Evolutionary conservation across 2,113 vertebrate genomes (phyloP), one percentile per base, ranked within the genome.

Genomic region (Tapirus terrestris): DNA sequence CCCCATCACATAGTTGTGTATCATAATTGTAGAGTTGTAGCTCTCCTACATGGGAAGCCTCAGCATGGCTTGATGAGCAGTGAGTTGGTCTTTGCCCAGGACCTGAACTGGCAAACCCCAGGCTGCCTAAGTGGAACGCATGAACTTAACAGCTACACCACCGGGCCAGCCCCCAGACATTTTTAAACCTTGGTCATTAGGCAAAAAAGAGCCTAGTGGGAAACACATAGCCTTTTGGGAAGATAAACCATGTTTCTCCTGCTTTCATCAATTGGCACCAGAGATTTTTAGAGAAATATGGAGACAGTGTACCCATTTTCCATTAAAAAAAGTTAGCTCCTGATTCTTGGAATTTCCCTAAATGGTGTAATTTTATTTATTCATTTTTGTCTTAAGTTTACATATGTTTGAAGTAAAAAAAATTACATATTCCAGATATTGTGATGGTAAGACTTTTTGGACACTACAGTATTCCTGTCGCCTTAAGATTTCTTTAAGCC

Each of bases 381-480:
- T 92, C 10, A 81, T 82, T 83, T 87, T 63, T 90, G 43, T 88
- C 45, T 77, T 88, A 92, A 89, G 36, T 93, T 85, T 95, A 76
- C 39, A 36, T 67, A 60, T 91, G 29, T 83, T 95, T 86, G 29
- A 76, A 56, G 33, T 75, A 89, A 11, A 14, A 86, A 91, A 85
- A 81, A 61, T 67, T 86, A 21, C 2, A 0, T 93, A 77, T 90
- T 65, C 43, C 48, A 91, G 5, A 20, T 73, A 87, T 2, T 58
- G 16, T 86, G 33, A 58, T 90, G 43, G 13, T 61, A 96, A 81
- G n/a, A 93, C 61, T 72, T 77, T 85, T 79, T 90, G 61, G 56
- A 77, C 18, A 65, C 36, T 93, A 8, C 5, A 60, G 21, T 85
- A 65, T 76, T 90, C 11, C 60, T 87, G 33, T 75, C 29, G 72